These are phyloP conservation scores for Euglossa dilemma DNA, from an alignment of 1,140 invertebrate genomes.

Conservation along the genomic window DNA sequence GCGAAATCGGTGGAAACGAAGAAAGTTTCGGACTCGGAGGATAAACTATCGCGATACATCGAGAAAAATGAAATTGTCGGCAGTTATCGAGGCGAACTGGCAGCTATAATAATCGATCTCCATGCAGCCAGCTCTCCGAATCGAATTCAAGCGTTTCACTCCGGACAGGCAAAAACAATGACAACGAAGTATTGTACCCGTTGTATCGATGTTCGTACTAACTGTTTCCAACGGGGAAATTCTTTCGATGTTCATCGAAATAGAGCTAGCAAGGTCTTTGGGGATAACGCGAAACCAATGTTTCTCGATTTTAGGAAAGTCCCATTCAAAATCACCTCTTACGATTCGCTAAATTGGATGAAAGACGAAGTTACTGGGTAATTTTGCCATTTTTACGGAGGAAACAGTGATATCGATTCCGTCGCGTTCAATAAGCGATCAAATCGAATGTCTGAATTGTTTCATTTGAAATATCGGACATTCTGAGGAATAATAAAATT, in stretches of 20 bases:
- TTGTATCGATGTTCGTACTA: slow-evolving; percentile 18
- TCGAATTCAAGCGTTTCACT: slow-evolving; percentile 42
- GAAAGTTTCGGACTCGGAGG: not conserved
- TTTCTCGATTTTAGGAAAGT: not conserved
- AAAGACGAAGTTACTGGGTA: not conserved
- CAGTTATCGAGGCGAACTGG: slow-evolving; percentile 52
- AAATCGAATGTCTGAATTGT: not conserved
- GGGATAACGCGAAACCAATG: not conserved
- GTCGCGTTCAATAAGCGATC: not conserved
- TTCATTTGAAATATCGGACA: not conserved
- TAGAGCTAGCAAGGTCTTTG: not conserved
- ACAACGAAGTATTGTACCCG: slow-evolving; percentile 21
- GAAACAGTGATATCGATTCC: too few species aligned
- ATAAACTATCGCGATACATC: slow-evolving; percentile 19
- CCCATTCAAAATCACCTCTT: too few species aligned
- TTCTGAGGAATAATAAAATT: not conserved
- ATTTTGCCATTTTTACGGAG: not conserved
- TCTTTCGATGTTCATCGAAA: not conserved
- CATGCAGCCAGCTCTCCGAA: slow-evolving; percentile 8
- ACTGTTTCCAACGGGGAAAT: slow-evolving; percentile 2
- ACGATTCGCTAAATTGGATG: too few species aligned
- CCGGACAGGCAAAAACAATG: slow-evolving; percentile 13
- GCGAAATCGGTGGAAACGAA: slow-evolving; percentile 3
- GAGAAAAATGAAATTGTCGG: slow-evolving; percentile 60
- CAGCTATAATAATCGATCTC: slow-evolving; percentile 64